These are phyloP conservation scores for Pristionchus maxplancki DNA, from an alignment of 2,888 invertebrate genomes.

Conservation along the genomic window DNA sequence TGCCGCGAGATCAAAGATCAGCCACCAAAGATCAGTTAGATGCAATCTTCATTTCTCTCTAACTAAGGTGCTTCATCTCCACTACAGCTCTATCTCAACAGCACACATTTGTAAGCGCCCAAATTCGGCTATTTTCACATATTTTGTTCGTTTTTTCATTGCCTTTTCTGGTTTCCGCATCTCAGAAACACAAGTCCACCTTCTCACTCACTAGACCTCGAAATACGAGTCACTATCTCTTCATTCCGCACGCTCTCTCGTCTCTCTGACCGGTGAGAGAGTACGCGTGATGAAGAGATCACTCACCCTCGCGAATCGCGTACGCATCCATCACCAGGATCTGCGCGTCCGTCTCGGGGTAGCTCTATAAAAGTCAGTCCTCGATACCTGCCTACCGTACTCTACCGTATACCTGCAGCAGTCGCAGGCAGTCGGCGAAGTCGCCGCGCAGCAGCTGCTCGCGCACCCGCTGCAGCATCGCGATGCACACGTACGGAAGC, in stretches of 20 bases:
- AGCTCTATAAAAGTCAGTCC: constrained; percentile 62
- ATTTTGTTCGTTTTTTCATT: too few relatives aligned
- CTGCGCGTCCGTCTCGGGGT: constrained; percentile 69
- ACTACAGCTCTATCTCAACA: background rate
- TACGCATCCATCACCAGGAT: constrained; percentile 65
- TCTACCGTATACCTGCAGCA: constrained; percentile 85
- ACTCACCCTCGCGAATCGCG: constrained; percentile 63
- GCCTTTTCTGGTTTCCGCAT: too few relatives aligned
- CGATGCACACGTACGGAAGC: constrained; percentile 92
- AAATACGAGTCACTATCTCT: too few relatives aligned
- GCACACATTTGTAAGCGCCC: too few relatives aligned
- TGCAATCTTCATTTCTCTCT: too few relatives aligned
- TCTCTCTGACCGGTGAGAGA: background rate
- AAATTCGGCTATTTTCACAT: too few relatives aligned
- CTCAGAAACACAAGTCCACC: too few relatives aligned
- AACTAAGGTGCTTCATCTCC: background rate
- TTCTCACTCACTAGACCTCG: too few relatives aligned
- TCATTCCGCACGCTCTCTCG: background rate
- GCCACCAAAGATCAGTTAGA: background rate
- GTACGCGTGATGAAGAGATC: background rate
- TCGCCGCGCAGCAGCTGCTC: constrained; percentile 89
- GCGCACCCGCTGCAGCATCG: constrained; percentile 96
- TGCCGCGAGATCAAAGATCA: background rate
- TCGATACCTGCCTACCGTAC: background rate
- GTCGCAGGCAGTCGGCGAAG: constrained; percentile 93